These are phyloP conservation scores for Campoletis raptor DNA, from an alignment of 2,888 invertebrate genomes.

Conservation along the genomic window DNA sequence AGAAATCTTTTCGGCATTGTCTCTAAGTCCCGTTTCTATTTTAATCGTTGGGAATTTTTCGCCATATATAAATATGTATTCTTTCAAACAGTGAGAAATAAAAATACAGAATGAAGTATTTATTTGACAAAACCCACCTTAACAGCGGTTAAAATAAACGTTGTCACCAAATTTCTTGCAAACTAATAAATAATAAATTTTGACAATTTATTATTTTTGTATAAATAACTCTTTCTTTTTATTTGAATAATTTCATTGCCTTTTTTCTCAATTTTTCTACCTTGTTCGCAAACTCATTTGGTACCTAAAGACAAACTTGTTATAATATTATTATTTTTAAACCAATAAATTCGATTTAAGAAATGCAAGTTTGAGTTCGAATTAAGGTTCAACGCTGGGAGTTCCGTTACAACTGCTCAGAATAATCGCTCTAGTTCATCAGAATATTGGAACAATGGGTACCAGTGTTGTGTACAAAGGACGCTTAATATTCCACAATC, in stretches of 20 bases:
- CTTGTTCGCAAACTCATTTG: background rate
- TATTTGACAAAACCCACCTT: background rate
- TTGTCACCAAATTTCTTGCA: background rate
- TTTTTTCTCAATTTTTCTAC: background rate
- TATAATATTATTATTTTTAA: background rate
- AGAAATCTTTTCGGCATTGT: slow-evolving; percentile 44
- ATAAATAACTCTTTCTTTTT: background rate
- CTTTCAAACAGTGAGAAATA: background rate
- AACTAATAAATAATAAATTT: background rate
- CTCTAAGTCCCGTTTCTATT: background rate
- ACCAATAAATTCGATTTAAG: background rate
- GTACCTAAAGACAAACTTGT: background rate
- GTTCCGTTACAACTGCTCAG: slow-evolving; percentile 13
- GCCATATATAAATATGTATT: background rate
- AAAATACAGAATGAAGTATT: background rate
- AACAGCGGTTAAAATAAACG: background rate
- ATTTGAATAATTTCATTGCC: background rate
- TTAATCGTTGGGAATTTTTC: slow-evolving; percentile 27
- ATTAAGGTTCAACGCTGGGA: background rate
- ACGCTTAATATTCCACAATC: slow-evolving; percentile 58
- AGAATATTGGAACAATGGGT: slow-evolving; percentile 64
- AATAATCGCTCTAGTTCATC: slow-evolving; percentile 59
- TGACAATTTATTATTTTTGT: background rate
- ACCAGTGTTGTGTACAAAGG: slow-evolving; percentile 31
- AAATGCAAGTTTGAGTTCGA: background rate